Percentiles rank a stretch among this genome's conserved stretches.
phyloP scores from a whole-genome alignment of 64 coral and sea anemone species.

The Cladopsammia gracilis region DNA sequence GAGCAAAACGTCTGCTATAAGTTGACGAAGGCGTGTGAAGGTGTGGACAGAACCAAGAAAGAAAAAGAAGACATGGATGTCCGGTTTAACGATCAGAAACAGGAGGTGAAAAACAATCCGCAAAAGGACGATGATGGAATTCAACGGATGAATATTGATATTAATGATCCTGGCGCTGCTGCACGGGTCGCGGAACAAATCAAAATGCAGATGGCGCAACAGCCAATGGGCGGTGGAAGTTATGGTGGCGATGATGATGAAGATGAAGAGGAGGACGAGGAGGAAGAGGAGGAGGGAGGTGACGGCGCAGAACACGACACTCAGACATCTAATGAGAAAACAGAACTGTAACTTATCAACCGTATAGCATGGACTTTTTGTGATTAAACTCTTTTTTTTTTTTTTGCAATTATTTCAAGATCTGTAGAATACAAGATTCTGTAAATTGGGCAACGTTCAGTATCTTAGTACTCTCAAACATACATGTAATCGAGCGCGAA shows the following conservation, averaged over 20 bases:
- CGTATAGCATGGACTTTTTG: not conserved
- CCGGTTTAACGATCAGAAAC: constrained; percentile 82
- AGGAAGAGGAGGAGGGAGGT: not conserved
- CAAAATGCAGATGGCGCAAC: constrained; percentile 76
- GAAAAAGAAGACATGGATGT: constrained; percentile 92
- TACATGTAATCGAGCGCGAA: no score
- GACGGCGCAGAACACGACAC: constrained; percentile 8
- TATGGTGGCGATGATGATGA: constrained; percentile 39
- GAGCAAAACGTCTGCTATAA: constrained; percentile 93
- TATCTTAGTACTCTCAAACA: no score
- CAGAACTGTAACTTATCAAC: not conserved
- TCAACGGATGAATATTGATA: constrained; percentile 87
- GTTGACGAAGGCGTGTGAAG: constrained; percentile 92
- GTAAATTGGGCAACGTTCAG: no score
- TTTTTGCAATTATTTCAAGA: not conserved
- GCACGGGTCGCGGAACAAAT: constrained; percentile 89
- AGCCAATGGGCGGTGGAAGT: not conserved
- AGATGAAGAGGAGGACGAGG: constrained; percentile 42
- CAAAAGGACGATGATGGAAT: constrained; percentile 48
- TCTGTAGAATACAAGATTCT: no score
- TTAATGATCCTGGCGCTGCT: constrained; percentile 91
- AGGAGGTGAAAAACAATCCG: constrained; percentile 23
- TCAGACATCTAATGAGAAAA: constrained; percentile 34
- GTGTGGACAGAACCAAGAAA: constrained; percentile 90
- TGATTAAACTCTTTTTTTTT: not conserved